Evolutionary conservation across 2,113 vertebrate genomes (phyloP), one percentile per base, ranked within the genome.

Genomic region (Tupaia tana): DNA sequence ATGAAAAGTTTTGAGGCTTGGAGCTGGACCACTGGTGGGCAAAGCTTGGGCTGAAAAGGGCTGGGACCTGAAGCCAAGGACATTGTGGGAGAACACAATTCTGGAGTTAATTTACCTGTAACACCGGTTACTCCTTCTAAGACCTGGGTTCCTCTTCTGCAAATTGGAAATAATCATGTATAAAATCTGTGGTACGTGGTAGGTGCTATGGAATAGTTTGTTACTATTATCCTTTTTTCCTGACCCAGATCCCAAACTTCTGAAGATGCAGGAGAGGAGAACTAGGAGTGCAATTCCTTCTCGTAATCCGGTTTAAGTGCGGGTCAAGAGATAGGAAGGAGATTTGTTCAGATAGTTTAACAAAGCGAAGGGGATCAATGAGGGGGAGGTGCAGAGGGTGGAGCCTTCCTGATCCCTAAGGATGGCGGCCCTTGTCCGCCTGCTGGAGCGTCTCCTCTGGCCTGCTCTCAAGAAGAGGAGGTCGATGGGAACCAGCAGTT

Each of bases 251-350:
- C 29, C 66, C 78, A 85, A 86, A 34, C n/a, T 16, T 80, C 75
- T 84, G 66, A 92, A 73, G 29, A 6, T 67, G 63, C 4, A 2
- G 31, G 27, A 69, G 24, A 66, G 61, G 16, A 86, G 20, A 66
- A 18, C 9, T 13, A 90, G 22, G 66, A 69, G 16, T 83, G 70
- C 22, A 80, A 14, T 56, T 19, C 31, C 31, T 84, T 27, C 63
- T 34, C 58, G 90, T 83, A 71, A 78, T 63, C 85, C 1, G 9
- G 81, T 18, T 81, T 75, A 77, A 73, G 52, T 63, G n/a, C 84
- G 92, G 85, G 89, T 93, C 88, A 93, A 95, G 89, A 94, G 63
- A 77, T 9, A 85, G 88, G 58, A 70, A 95, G n/a, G 84, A 85
- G 88, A 96, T 83, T 96, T 92, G 43, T 43, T 43, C 43, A 88